Evolutionary conservation across 2,113 vertebrate genomes (phyloP).

Genomic region (Montifringilla adamsi): DNA sequence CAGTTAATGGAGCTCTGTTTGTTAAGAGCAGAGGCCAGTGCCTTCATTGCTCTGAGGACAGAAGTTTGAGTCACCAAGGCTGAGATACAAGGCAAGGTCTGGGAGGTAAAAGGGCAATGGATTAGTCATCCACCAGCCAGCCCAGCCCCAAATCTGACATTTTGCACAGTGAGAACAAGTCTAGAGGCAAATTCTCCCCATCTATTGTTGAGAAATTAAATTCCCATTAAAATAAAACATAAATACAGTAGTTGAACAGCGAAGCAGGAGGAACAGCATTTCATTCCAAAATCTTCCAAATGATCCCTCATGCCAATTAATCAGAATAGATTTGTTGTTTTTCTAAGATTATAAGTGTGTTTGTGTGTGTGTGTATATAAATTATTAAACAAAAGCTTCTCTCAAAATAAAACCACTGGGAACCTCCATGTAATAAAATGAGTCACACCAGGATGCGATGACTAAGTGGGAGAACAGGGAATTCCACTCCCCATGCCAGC

Average conservation of each 20-base stretch:
- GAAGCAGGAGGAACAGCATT: background rate
- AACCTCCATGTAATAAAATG: conserved; percentile 84
- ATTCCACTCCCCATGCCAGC: conserved; percentile 82
- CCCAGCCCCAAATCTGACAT: conserved; percentile 69
- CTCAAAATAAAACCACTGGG: conserved; percentile 81
- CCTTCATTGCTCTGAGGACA: background rate
- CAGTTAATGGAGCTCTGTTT: conserved; percentile 17
- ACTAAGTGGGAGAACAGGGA: conserved; percentile 88
- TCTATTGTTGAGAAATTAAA: conserved; percentile 24
- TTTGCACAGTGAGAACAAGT: conserved; percentile 61
- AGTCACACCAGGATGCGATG: conserved; percentile 83
- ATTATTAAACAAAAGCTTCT: conserved; percentile 75
- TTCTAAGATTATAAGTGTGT: conserved; percentile 41
- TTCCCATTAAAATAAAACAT: background rate
- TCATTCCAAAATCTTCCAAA: conserved; percentile 5
- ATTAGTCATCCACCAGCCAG: conserved; percentile 63
- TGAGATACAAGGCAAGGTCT: conserved; percentile 68
- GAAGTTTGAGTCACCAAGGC: conserved; percentile 70
- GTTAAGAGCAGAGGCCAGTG: conserved; percentile 15
- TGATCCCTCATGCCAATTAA: background rate
- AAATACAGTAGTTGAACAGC: conserved; percentile 4
- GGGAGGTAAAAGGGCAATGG: conserved; percentile 62
- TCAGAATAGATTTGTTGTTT: conserved; percentile 46
- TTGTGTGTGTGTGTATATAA: conserved; percentile 61
- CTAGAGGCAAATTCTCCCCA: conserved; percentile 5